A percentile compares a stretch with the other conserved stretches of the same genome.
Conservation (phyloP, 2,113 vertebrate species). For the Apistogramma diplotaenia region DNA sequence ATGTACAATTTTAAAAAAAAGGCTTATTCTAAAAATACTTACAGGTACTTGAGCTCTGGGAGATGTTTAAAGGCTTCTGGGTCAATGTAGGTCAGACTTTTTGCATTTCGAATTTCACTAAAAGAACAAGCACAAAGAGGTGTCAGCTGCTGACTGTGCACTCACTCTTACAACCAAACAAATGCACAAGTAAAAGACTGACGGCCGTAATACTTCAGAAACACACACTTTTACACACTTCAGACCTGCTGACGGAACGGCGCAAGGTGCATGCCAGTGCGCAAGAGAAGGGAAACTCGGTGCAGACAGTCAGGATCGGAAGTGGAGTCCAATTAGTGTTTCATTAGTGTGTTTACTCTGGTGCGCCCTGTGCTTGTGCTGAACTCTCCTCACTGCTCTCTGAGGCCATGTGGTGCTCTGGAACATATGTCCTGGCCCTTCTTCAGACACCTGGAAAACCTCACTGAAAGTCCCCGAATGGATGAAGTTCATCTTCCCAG, state of each 20-base stretch:
- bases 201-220: not conserved
- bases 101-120: conserved; percentile 94
- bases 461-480: not conserved
- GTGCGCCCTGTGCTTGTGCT: conserved; percentile 7
- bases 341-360: conserved; percentile 67
- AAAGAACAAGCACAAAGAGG: conserved; percentile 34
- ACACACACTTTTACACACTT: not conserved
- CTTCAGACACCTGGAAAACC: conserved; percentile 42
- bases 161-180: not conserved
- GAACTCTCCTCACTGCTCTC: conserved; percentile 26
- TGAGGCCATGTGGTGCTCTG: conserved; percentile 11
- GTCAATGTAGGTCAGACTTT: conserved; percentile 83
- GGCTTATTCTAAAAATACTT: conserved; percentile 68
- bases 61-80: conserved; percentile 87
- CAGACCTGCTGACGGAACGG: conserved; percentile 16
- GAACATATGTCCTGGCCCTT: conserved; percentile 24
- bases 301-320: conserved; percentile 37
- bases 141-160: not conserved
- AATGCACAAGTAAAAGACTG: not conserved
- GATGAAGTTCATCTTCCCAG: not conserved
- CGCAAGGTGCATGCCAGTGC: conserved; percentile 21
- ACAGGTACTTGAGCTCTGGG: conserved; percentile 91
- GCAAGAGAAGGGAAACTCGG: conserved; percentile 22
- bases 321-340: conserved; percentile 58
- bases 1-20: not conserved